Conservation (phyloP, 2,797 vertebrate species). For the Sebastes jordani region DNA sequence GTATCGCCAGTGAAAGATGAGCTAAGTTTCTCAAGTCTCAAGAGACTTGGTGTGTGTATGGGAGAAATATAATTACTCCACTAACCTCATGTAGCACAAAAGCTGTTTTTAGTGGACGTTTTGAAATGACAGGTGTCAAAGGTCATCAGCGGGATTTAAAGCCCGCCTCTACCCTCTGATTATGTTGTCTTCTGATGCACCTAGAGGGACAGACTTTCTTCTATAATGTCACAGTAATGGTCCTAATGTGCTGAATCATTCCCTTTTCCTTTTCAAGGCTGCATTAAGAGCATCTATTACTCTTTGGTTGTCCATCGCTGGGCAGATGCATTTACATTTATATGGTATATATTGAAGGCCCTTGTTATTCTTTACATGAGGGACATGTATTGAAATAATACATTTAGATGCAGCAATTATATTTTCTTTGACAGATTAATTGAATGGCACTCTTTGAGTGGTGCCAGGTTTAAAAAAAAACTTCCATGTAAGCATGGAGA, state of each 20-base stretch:
- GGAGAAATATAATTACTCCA: no score
- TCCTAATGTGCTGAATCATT: not conserved
- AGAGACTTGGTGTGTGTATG: no score
- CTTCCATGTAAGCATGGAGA: not conserved
- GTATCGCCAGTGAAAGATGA: no score
- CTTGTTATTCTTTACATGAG: not conserved
- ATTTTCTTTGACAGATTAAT: not conserved
- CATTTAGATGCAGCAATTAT: not conserved
- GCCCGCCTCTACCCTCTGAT: no score
- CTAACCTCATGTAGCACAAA: no score
- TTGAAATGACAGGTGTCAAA: no score
- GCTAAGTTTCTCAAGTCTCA: no score
- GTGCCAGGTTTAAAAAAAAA: not conserved
- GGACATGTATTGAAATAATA: not conserved
- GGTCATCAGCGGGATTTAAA: no score
- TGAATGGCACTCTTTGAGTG: not conserved
- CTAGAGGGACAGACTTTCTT: not conserved
- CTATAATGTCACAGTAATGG: slow-evolving; percentile 31
- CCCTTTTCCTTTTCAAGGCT: not conserved
- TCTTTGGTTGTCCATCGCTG: not conserved
- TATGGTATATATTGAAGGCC: not conserved
- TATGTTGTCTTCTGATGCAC: not conserved
- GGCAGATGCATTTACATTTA: slow-evolving; percentile 6
- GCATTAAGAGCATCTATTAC: not conserved
- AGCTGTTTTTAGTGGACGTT: no score